Evolutionary conservation across 2,888 invertebrate species (phyloP).

Genomic region (Calliphora vomitoria): DNA sequence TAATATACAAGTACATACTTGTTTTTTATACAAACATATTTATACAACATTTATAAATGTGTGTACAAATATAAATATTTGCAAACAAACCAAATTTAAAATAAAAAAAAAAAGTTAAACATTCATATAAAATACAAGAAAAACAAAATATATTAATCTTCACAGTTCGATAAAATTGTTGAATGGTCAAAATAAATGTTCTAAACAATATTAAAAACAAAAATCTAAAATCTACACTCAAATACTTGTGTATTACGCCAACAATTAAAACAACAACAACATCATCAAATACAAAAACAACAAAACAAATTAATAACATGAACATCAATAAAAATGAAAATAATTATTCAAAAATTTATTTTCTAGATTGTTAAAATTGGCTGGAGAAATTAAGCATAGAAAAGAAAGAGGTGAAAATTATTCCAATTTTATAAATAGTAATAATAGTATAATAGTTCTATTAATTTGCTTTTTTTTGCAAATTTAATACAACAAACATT

Average conservation of each 20-base stretch:
- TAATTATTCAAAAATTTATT: constrained; percentile 33
- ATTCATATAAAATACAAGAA: constrained; percentile 8
- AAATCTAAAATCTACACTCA: background rate
- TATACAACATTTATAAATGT: background rate
- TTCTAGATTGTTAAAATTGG: constrained; percentile 23
- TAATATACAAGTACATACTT: no score
- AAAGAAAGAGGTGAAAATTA: background rate
- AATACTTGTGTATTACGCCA: background rate
- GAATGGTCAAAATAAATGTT: constrained; percentile 57
- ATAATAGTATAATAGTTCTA: background rate
- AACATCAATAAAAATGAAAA: constrained; percentile 48
- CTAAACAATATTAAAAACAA: constrained; percentile 53
- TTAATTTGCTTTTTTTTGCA: background rate
- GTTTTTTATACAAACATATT: background rate
- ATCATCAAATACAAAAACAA: background rate
- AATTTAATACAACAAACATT: constrained; percentile 3
- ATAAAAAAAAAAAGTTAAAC: background rate
- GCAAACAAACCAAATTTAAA: background rate
- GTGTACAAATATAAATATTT: constrained; percentile 18
- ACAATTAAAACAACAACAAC: constrained; percentile 13
- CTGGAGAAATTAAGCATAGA: constrained; percentile 12
- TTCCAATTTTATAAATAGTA: background rate
- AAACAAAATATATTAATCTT: constrained; percentile 46
- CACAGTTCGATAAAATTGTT: constrained; percentile 59
- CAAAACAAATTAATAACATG: background rate